Conservation (phyloP, 2,113 vertebrate species). For the Hippolais icterina region DNA sequence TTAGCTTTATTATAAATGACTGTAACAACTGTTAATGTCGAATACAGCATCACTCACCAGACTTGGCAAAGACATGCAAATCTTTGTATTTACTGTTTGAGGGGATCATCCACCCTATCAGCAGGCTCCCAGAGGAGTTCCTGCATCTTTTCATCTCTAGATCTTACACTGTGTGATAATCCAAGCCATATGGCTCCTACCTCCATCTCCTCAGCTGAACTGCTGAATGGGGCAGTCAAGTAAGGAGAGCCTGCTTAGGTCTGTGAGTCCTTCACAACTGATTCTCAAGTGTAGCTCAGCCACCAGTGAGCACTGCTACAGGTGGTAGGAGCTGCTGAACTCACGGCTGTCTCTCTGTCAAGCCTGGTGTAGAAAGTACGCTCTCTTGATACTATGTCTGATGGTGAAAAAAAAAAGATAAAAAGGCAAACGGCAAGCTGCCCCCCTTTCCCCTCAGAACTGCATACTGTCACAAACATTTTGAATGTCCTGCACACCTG, state of each 20-base stretch:
- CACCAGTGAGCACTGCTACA: not conserved
- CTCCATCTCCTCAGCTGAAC: conserved; percentile 5
- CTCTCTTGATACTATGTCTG: not conserved
- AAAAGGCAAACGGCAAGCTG: not conserved
- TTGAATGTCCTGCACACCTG: not conserved
- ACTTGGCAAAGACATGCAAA: not conserved
- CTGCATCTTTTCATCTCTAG: not conserved
- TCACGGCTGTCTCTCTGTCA: not conserved
- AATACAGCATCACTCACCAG: not conserved
- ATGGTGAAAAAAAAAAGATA: not conserved
- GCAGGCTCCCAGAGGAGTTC: not conserved
- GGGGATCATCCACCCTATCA: not conserved
- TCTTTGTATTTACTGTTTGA: not conserved
- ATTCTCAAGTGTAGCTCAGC: not conserved
- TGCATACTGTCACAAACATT: not conserved
- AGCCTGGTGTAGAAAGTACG: not conserved
- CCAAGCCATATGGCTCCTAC: conserved; percentile 22
- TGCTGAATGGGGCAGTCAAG: not conserved
- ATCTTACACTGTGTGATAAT: not conserved
- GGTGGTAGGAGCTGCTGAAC: not conserved
- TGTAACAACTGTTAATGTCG: not conserved
- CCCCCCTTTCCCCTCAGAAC: not conserved
- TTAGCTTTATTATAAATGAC: not conserved
- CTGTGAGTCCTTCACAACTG: not conserved
- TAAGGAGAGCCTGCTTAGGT: not conserved